A percentile compares a stretch with the other conserved stretches of the same genome.
These are phyloP conservation scores for Polyommatus iphigenia DNA, from an alignment of 2,888 invertebrate genomes.

Conservation along the genomic window DNA sequence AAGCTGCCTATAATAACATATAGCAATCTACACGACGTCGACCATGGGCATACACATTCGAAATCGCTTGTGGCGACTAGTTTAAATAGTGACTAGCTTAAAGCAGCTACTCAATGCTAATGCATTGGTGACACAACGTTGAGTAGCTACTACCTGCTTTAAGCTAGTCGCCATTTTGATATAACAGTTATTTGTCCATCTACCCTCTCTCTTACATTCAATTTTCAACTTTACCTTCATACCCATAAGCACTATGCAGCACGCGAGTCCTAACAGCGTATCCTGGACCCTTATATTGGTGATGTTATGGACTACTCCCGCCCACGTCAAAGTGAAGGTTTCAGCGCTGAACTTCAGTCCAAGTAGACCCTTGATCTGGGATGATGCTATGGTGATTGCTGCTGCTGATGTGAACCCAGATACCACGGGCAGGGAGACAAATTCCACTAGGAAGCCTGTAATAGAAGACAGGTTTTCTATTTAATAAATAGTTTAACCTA, in stretches of 20 bases:
- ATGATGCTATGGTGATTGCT: slow-evolving; percentile 86
- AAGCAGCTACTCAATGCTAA: too few relatives aligned
- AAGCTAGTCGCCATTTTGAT: too few relatives aligned
- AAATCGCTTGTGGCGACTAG: too few relatives aligned
- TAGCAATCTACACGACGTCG: too few relatives aligned
- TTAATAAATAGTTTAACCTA: too few relatives aligned
- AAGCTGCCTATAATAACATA: too few relatives aligned
- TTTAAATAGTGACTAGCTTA: too few relatives aligned
- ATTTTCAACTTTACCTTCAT: slow-evolving; percentile 73
- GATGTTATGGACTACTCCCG: slow-evolving; percentile 76
- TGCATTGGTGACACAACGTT: too few relatives aligned
- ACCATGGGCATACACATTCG: too few relatives aligned
- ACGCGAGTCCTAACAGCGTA: slow-evolving; percentile 81
- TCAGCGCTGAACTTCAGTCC: slow-evolving; percentile 82
- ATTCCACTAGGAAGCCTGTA: slow-evolving; percentile 86
- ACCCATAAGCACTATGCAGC: slow-evolving; percentile 80
- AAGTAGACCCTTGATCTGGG: slow-evolving; percentile 85
- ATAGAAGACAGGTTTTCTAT: slow-evolving; percentile 36
- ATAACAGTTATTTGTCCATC: too few relatives aligned
- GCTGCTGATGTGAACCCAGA: slow-evolving; percentile 89
- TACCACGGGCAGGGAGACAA: slow-evolving; percentile 87
- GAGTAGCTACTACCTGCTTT: too few relatives aligned
- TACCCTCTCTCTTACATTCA: not conserved
- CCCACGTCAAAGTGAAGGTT: slow-evolving; percentile 82
- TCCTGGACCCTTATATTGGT: slow-evolving; percentile 79